These are phyloP conservation scores for Eriocheir sinensis DNA, from an alignment of 1,140 invertebrate species.

Conservation along the genomic window DNA sequence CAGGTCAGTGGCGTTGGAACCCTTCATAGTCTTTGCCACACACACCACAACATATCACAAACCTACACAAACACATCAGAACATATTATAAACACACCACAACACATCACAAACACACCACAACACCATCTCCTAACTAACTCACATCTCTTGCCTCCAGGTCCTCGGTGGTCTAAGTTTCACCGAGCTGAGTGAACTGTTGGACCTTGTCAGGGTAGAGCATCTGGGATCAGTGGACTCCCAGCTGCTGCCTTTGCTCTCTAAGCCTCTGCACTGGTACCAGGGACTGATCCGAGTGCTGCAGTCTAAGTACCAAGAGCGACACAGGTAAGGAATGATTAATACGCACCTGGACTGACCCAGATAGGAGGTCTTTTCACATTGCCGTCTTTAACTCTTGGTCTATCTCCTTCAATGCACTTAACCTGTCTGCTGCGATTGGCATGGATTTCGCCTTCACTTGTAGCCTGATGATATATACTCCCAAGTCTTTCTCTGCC, in stretches of 20 bases:
- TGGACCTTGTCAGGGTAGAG: conserved; percentile 85
- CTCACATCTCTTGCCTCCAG: conserved; percentile 68
- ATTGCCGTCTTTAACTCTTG: neutral
- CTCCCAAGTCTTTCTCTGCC: too few species aligned
- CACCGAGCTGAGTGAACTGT: conserved; percentile 87
- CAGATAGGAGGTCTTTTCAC: neutral
- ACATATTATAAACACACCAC: too few species aligned
- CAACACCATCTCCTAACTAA: too few species aligned
- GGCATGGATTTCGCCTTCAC: too few species aligned
- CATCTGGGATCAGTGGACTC: conserved; percentile 85
- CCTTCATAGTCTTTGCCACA: too few species aligned
- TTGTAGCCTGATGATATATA: too few species aligned
- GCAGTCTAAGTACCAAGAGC: conserved; percentile 86
- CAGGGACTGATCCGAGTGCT: conserved; percentile 86
- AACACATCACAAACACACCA: too few species aligned
- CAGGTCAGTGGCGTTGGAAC: conserved; percentile 53
- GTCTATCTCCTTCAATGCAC: neutral
- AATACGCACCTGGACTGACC: neutral
- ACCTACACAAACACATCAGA: too few species aligned
- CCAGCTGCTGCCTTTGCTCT: conserved; percentile 85
- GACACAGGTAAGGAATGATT: conserved; percentile 82
- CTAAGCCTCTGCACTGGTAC: conserved; percentile 88
- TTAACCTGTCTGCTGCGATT: too few species aligned
- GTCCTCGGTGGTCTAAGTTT: conserved; percentile 83
- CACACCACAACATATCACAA: too few species aligned